Evolutionary conservation across 2,888 invertebrate species (phyloP).

Genomic region (Agrochola macilenta): DNA sequence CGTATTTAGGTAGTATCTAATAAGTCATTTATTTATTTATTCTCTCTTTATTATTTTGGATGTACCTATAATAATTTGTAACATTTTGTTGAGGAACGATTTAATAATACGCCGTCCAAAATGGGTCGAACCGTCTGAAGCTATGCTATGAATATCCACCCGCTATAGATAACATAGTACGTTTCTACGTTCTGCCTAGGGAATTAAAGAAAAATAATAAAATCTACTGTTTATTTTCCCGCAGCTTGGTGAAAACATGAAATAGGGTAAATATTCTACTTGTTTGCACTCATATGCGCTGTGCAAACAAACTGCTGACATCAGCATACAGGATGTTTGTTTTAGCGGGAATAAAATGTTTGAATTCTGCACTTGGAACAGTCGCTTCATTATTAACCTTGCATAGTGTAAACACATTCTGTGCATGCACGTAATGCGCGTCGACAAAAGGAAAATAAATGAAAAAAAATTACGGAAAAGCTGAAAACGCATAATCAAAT

Average conservation of each 20-base stretch:
- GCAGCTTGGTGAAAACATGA: slow-evolving; percentile 4
- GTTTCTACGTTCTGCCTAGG: neutral
- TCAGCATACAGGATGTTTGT: neutral
- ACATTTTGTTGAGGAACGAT: neutral
- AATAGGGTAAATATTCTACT: slow-evolving; percentile 22
- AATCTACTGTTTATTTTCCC: slow-evolving; percentile 1
- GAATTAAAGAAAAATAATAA: slow-evolving; percentile 5
- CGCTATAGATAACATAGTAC: neutral
- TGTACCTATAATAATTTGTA: neutral
- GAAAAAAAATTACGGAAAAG: slow-evolving; percentile 3
- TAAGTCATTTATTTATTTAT: neutral
- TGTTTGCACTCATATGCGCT: slow-evolving; percentile 15
- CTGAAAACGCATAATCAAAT: slow-evolving; percentile 30
- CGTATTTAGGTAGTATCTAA: neutral
- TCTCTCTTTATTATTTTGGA: neutral
- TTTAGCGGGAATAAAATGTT: neutral
- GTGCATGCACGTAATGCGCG: neutral
- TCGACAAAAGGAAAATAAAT: neutral
- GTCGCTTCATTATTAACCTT: neutral
- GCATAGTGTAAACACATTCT: too few species aligned
- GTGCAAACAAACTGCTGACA: slow-evolving; percentile 24
- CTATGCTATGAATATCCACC: neutral
- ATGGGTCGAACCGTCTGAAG: neutral
- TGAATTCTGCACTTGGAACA: neutral
- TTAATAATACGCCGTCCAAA: neutral